A percentile compares a stretch with the other conserved stretches of the same genome.
Conservation (phyloP, 1,140 invertebrate genomes). For the Eubasilissa regina region DNA sequence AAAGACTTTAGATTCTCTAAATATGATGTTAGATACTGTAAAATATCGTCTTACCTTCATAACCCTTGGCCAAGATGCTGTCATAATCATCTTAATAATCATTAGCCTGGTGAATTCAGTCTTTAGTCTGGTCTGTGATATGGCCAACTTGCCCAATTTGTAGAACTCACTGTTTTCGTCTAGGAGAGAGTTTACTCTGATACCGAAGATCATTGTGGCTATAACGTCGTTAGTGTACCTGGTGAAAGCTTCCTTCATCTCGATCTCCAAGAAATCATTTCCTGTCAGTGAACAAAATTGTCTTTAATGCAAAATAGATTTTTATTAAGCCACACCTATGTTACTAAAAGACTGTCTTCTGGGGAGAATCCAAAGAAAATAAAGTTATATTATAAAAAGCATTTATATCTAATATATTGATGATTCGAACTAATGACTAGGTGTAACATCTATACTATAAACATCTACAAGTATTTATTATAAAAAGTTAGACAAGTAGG, state of each 20-base stretch:
- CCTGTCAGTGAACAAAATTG: background rate
- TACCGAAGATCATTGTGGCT: slow-evolving; percentile 70
- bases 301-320: too few relatives aligned
- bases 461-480: too few relatives aligned
- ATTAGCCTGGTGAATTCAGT: slow-evolving; percentile 9
- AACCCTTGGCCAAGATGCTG: slow-evolving; percentile 7
- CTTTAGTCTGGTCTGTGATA: slow-evolving; percentile 18
- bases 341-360: too few relatives aligned
- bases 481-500: too few relatives aligned
- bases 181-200: slow-evolving; percentile 68
- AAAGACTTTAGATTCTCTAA: too few relatives aligned
- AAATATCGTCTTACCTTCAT: slow-evolving; percentile 1
- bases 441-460: too few relatives aligned
- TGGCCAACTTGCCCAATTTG: slow-evolving; percentile 60
- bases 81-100: slow-evolving; percentile 4
- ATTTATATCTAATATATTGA: too few relatives aligned
- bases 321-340: too few relatives aligned
- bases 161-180: slow-evolving; percentile 67
- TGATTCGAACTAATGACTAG: too few relatives aligned
- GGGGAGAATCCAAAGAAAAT: too few relatives aligned
- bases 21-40: background rate
- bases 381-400: too few relatives aligned
- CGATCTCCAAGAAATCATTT: slow-evolving; percentile 60
- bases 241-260: slow-evolving; percentile 68
- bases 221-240: slow-evolving; percentile 72